Conservation (phyloP, 2,888 invertebrate genomes). For the Alentia gelatinosa region DNA sequence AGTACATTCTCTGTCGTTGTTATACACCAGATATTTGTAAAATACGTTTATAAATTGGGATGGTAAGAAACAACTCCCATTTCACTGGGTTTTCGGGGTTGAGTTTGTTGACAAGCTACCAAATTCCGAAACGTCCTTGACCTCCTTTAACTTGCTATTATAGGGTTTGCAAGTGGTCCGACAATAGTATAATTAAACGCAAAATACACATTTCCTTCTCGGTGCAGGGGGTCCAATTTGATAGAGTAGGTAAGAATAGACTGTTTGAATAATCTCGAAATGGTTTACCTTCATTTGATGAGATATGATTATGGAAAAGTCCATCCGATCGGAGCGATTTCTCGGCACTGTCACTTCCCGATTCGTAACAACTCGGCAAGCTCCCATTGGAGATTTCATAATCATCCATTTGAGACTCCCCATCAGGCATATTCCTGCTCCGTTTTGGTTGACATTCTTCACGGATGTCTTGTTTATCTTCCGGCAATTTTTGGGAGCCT, state of each 20-base stretch:
- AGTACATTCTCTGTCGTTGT: no score
- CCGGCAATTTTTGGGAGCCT: conserved; percentile 23
- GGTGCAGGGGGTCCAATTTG: not conserved
- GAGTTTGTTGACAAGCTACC: not conserved
- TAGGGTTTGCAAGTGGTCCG: not conserved
- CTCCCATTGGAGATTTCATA: conserved; percentile 42
- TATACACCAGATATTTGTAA: no score
- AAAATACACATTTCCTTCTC: not conserved
- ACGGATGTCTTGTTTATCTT: conserved; percentile 17
- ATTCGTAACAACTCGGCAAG: conserved; percentile 43
- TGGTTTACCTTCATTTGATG: not conserved
- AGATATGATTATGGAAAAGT: not conserved
- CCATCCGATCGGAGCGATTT: conserved; percentile 26
- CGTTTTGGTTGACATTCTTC: conserved; percentile 8
- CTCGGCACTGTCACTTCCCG: conserved; percentile 44
- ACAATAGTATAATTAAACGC: not conserved
- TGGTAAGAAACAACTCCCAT: no score
- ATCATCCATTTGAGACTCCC: conserved; percentile 19
- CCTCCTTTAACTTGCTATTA: not conserved
- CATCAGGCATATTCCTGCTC: conserved; percentile 23
- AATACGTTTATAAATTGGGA: no score
- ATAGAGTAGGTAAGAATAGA: not conserved
- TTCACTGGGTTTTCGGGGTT: no score
- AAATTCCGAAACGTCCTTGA: conserved; percentile 16
- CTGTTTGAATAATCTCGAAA: not conserved